Conservation (phyloP, 2,113 vertebrate genomes). For the Tachysurus fulvidraco region DNA sequence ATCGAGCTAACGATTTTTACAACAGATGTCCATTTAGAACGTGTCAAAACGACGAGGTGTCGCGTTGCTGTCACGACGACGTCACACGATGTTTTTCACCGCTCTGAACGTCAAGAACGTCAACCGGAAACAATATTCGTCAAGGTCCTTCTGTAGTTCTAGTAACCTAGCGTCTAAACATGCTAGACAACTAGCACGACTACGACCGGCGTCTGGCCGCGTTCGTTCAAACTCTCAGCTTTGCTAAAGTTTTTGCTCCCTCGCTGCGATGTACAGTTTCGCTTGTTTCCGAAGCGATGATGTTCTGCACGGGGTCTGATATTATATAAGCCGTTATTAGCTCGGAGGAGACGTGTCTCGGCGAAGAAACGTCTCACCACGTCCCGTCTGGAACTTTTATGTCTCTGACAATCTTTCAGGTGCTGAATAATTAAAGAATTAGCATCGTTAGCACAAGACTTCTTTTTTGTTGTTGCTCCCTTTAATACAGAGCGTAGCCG, state of each 20-base stretch:
- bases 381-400: constrained; percentile 41
- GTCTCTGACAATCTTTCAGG: constrained; percentile 47
- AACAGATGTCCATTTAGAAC: background rate
- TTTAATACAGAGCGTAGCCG: constrained; percentile 13
- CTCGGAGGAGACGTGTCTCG: background rate
- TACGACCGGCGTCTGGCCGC: no score
- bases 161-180: no score
- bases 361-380: constrained; percentile 40
- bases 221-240: background rate
- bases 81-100: no score
- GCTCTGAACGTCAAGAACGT: no score
- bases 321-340: background rate
- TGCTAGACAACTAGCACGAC: no score
- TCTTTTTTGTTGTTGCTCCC: background rate
- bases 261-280: background rate
- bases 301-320: background rate
- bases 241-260: background rate
- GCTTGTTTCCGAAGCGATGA: background rate
- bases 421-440: constrained; percentile 54
- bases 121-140: no score
- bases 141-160: no score
- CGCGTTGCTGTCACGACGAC: no score
- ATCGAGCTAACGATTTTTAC: background rate
- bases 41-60: no score
- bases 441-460: constrained; percentile 37